phyloP scores from a whole-genome alignment of 2,797 vertebrate species.

The Austrolebias charrua region DNA sequence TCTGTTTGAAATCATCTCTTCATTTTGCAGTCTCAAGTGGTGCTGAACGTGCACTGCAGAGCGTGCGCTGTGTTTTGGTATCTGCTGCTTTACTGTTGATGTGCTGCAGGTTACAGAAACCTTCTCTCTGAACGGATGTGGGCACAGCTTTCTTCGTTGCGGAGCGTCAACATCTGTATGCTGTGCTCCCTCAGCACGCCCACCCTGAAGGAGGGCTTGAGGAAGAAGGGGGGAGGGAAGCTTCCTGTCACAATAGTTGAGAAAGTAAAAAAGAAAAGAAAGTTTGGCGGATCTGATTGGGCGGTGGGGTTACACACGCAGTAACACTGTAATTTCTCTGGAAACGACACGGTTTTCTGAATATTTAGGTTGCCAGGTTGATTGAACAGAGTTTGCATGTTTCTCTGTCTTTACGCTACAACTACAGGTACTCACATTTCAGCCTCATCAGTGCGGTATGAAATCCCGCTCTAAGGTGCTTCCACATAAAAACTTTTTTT shows the following conservation, averaged over 20 bases:
- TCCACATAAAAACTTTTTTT: not conserved
- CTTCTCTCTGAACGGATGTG: conserved; percentile 74
- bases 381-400: not conserved
- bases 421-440: not conserved
- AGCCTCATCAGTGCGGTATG: not conserved
- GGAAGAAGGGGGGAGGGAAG: conserved; percentile 45
- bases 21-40: conserved; percentile 6
- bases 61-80: not conserved
- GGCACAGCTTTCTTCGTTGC: conserved; percentile 55
- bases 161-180: conserved; percentile 63
- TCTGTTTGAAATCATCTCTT: too few relatives aligned
- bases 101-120: conserved; percentile 24
- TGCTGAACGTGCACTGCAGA: conserved; percentile 5
- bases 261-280: conserved; percentile 24
- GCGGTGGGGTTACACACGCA: not conserved
- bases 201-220: conserved; percentile 50
- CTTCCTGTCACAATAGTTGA: conserved; percentile 62
- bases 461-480: not conserved
- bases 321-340: conserved; percentile 17
- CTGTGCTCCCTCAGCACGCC: conserved; percentile 58
- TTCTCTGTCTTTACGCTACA: not conserved
- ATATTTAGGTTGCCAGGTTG: conserved; percentile 7
- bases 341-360: conserved; percentile 18
- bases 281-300: conserved; percentile 22
- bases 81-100: conserved; percentile 15